A percentile compares a stretch with the other conserved stretches of the same genome.
phyloP scores from a whole-genome alignment of 1,140 invertebrate genomes.

The Drosophila gunungcola region DNA sequence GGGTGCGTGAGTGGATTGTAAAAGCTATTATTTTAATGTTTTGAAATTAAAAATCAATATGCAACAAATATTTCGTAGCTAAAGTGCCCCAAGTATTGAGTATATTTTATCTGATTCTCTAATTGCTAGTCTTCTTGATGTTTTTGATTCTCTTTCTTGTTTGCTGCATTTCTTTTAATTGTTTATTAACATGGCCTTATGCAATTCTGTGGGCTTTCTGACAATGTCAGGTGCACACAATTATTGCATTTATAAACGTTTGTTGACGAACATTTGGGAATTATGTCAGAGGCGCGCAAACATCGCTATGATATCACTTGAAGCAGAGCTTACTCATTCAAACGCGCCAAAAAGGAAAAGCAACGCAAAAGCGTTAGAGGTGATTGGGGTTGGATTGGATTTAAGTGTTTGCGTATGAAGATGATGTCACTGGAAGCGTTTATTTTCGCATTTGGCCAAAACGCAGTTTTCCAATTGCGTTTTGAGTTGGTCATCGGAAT shows the following conservation, averaged over 20 bases:
- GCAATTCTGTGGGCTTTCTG: constrained; percentile 54
- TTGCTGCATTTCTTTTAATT: constrained; percentile 37
- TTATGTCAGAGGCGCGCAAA: constrained; percentile 60
- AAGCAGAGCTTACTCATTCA: constrained; percentile 75
- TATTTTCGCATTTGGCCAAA: constrained; percentile 22
- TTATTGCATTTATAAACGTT: constrained; percentile 36
- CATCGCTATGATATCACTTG: constrained; percentile 67
- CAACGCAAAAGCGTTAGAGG: constrained; percentile 32
- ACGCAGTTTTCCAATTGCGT: constrained; percentile 35
- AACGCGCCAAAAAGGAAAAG: constrained; percentile 62
- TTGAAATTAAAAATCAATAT: neutral
- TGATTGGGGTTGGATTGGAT: constrained; percentile 36
- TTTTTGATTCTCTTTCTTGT: constrained; percentile 1
- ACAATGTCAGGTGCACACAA: constrained; percentile 76
- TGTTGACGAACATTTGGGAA: constrained; percentile 30
- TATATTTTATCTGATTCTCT: neutral
- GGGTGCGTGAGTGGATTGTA: neutral
- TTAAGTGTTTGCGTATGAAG: constrained; percentile 18
- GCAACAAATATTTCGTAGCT: neutral
- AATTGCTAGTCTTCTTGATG: constrained; percentile 1
- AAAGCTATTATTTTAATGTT: neutral
- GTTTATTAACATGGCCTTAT: constrained; percentile 61
- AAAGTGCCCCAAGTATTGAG: neutral
- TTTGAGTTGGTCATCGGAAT: constrained; percentile 9
- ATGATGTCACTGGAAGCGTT: constrained; percentile 41